Evolutionary conservation across 2,113 vertebrate genomes (phyloP).

Genomic region (Petromus typicus): DNA sequence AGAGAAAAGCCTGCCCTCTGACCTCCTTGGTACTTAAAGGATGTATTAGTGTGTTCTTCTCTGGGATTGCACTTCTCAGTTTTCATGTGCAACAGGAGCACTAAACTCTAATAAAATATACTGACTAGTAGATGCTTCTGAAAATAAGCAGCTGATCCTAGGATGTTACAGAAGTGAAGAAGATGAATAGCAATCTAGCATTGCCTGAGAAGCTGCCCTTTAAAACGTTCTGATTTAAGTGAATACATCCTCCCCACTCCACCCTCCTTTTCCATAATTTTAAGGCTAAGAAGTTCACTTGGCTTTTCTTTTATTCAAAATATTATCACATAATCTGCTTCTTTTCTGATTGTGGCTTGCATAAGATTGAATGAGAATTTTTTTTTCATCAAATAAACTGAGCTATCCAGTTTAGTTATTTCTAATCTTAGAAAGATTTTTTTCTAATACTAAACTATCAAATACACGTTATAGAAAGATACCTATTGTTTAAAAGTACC

Average conservation of each 20-base stretch:
- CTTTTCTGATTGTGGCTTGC: neutral
- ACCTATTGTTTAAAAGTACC: neutral
- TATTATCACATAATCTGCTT: neutral
- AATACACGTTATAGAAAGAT: neutral
- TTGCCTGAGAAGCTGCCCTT: neutral
- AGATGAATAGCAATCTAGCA: neutral
- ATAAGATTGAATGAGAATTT: neutral
- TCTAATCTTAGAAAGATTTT: neutral
- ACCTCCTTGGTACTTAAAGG: neutral
- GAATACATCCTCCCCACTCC: neutral
- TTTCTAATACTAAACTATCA: neutral
- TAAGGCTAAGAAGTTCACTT: neutral
- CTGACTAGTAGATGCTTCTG: neutral
- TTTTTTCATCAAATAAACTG: neutral
- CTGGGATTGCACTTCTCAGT: neutral
- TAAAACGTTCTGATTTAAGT: neutral
- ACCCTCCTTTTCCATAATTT: neutral
- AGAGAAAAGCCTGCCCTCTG: neutral
- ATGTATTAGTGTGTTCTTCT: neutral
- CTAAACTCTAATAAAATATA: neutral
- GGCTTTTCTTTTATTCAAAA: neutral
- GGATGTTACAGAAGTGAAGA: neutral
- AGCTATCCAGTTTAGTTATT: neutral
- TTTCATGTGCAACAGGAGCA: neutral
- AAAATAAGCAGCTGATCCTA: neutral